These are phyloP conservation scores for Petrolisthes manimaculis DNA, from an alignment of 2,888 invertebrate genomes.

Conservation along the genomic window DNA sequence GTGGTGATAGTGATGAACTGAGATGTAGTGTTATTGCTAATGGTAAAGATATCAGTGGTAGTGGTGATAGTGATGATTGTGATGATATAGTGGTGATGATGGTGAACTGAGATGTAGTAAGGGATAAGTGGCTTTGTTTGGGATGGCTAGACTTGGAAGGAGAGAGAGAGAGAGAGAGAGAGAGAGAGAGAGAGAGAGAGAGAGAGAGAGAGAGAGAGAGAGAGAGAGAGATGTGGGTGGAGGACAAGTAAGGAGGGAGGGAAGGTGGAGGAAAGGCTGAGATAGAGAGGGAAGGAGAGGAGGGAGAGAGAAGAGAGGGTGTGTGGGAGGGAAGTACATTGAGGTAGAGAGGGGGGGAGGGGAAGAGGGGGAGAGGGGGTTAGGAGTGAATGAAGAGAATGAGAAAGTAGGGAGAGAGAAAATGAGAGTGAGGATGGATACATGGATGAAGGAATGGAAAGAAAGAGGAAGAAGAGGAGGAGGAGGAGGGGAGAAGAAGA, in stretches of 20 bases:
- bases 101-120: not conserved
- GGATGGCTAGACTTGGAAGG: not conserved
- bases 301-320: too few relatives aligned
- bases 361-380: not conserved
- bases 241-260: not conserved
- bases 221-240: not conserved
- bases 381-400: not conserved
- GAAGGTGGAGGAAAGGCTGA: not conserved
- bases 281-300: not conserved
- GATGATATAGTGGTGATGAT: not conserved
- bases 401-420: not conserved
- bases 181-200: not conserved
- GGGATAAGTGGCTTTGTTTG: too few relatives aligned
- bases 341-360: not conserved
- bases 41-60: not conserved
- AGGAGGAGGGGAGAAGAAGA: not conserved
- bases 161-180: slow-evolving; percentile 13
- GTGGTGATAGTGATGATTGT: not conserved
- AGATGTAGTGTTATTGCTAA: not conserved
- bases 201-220: not conserved
- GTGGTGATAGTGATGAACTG: not conserved
- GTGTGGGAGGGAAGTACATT: too few relatives aligned
- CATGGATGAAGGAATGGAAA: too few relatives aligned
- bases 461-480: not conserved
- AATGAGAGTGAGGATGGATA: too few relatives aligned